Conservation (phyloP, 2,113 vertebrate species). For the Hystrix cristata region DNA sequence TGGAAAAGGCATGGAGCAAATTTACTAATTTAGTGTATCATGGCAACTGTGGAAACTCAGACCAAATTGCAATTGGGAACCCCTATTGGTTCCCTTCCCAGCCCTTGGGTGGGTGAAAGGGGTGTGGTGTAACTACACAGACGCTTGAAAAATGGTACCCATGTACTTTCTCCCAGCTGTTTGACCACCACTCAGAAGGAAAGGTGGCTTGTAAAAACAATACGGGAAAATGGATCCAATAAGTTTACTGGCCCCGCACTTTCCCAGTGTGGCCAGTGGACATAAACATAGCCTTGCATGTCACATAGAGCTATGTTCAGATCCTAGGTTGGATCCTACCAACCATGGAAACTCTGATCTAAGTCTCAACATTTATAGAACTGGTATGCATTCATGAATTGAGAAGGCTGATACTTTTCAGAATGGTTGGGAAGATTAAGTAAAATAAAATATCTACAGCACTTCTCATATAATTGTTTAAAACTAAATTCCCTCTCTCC, state of each 20-base stretch:
- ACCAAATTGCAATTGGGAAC: neutral
- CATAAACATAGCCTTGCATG: accelerated
- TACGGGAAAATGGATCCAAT: neutral
- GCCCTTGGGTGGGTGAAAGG: neutral
- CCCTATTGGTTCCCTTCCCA: neutral
- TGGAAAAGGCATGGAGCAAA: neutral
- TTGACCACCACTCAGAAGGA: neutral
- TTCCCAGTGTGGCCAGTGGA: neutral
- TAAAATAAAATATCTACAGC: neutral
- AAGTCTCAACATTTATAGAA: neutral
- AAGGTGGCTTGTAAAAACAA: neutral
- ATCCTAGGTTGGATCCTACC: neutral
- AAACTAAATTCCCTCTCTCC: neutral
- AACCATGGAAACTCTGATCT: neutral
- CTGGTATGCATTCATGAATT: neutral
- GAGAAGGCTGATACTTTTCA: neutral
- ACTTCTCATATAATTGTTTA: neutral
- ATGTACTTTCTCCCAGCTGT: neutral
- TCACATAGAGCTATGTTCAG: neutral
- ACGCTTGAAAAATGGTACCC: neutral
- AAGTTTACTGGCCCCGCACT: neutral
- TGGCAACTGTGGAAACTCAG: neutral
- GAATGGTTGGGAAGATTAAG: neutral
- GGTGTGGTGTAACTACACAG: neutral
- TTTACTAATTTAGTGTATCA: neutral